phyloP scores from a whole-genome alignment of 2,797 vertebrate species.

The Pseudochromis fuscus region DNA sequence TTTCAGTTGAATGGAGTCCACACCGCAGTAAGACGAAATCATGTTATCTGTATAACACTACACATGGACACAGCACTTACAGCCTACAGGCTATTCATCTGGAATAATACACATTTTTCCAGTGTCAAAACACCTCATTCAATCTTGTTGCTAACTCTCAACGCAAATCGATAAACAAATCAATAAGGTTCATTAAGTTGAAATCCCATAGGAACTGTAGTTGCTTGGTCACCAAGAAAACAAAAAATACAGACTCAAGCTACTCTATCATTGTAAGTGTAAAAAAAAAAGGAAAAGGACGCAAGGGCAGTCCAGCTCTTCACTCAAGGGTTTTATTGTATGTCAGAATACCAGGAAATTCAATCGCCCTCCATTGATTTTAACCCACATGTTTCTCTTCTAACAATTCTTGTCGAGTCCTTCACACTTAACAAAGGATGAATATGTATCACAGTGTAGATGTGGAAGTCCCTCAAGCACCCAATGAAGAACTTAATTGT shows the following conservation, averaged over 20 bases:
- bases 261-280: slow-evolving; percentile 61
- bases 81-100: slow-evolving; percentile 28
- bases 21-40: neutral
- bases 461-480: neutral
- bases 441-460: neutral
- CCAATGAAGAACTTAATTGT: neutral
- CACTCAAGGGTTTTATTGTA: slow-evolving; percentile 35
- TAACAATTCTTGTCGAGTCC: slow-evolving; percentile 9
- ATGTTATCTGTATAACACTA: slow-evolving; percentile 10
- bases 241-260: slow-evolving; percentile 55
- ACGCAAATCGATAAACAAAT: slow-evolving; percentile 79
- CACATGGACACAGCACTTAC: slow-evolving; percentile 19
- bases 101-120: slow-evolving; percentile 64
- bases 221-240: slow-evolving; percentile 75
- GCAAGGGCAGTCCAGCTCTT: slow-evolving; percentile 17
- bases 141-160: slow-evolving; percentile 72
- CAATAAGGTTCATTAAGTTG: slow-evolving; percentile 81
- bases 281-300: slow-evolving; percentile 44
- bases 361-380: slow-evolving; percentile 30
- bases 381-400: slow-evolving; percentile 10
- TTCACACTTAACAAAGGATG: slow-evolving; percentile 9
- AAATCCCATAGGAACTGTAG: slow-evolving; percentile 74
- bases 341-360: slow-evolving; percentile 40
- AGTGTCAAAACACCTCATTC: slow-evolving; percentile 77
- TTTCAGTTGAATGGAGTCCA: neutral